Evolutionary conservation across 2,797 vertebrate genomes (phyloP).

Genomic region (Urocyon cinereoargenteus): DNA sequence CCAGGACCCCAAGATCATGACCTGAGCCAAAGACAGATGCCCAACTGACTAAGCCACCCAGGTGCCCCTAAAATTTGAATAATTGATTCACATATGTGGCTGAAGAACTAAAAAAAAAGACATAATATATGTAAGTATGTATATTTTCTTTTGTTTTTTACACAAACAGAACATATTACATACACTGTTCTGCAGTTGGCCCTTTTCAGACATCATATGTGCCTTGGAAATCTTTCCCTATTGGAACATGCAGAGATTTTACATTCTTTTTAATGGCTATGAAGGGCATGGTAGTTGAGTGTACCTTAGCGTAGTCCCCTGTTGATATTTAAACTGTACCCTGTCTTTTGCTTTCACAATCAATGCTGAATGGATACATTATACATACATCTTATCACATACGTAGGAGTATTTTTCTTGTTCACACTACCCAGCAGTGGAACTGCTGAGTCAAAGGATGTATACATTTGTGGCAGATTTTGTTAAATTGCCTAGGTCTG

Average conservation of each 20-base stretch:
- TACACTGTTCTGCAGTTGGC: background rate
- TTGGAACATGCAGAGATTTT: background rate
- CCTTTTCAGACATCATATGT: slow-evolving; percentile 12
- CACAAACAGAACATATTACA: background rate
- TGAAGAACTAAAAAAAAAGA: background rate
- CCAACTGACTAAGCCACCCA: background rate
- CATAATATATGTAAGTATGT: background rate
- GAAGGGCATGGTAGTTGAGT: background rate
- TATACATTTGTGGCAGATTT: background rate
- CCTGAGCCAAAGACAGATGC: background rate
- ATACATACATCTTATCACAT: background rate
- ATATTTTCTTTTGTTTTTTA: background rate
- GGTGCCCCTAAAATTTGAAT: background rate
- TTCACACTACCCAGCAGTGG: background rate
- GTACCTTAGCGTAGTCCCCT: background rate
- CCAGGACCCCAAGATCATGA: background rate
- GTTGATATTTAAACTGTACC: background rate
- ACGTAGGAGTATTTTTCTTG: background rate
- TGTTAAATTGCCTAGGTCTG: background rate
- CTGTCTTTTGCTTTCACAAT: background rate
- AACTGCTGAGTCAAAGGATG: background rate
- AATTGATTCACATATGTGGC: background rate
- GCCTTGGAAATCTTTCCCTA: slow-evolving; percentile 17
- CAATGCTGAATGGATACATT: background rate
- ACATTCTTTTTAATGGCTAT: background rate